Base-by-base conservation (phyloP, 2,888 invertebrate species). In the Polylopha cassiicola region DNA sequence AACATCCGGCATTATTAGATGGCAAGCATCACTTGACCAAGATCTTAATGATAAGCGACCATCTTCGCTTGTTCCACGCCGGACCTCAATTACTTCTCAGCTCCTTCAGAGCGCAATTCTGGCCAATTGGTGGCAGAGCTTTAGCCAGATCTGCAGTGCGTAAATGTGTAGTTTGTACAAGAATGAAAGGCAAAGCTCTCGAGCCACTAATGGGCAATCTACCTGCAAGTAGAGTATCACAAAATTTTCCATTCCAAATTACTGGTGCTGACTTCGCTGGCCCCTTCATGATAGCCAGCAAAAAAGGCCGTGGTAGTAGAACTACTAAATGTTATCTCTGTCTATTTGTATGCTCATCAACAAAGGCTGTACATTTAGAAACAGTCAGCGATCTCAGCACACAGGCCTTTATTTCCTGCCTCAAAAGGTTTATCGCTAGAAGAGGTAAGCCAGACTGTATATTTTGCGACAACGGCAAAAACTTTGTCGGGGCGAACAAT, bases 381-480 rank as follows among this genome's bases (percentile, higher is more conserved):
- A 26, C 33, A 2, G 50, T 47, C 0, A 46, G 43, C 18, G 50
- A 47, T 22, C 44, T 50, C 4, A 42, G 24, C 8, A 41, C 30
- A 2, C 13, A 46, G 10, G 43, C 46, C 7, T 46, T 46, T 20
- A 39, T 50, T 28, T 28, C 28, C 2, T 39, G 42, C 15, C 26
- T 48, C 2, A 31, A 43, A 2, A 28, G 49, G 28, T 50, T 53
- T 24, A 42, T 53, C 10, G 43, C 48, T n/a, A 22, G 49, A 4
- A 32, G 50, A 34, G 48, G 50, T 3, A 51, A 43, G 27, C 49
- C 49, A 4, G 1, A 13, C 24, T 3, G 11, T 0, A 46, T 53
- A 5, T 39, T 10, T 17, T 53, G 44, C 9, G 51, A 51, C 14
- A 51, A 51, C 8, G 53, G 47, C 4, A 46, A 27, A n/a, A 51